Percentiles rank a stretch among this genome's conserved stretches.
phyloP scores from a whole-genome alignment of 2,888 invertebrate species.

The Cantharis rufa region DNA sequence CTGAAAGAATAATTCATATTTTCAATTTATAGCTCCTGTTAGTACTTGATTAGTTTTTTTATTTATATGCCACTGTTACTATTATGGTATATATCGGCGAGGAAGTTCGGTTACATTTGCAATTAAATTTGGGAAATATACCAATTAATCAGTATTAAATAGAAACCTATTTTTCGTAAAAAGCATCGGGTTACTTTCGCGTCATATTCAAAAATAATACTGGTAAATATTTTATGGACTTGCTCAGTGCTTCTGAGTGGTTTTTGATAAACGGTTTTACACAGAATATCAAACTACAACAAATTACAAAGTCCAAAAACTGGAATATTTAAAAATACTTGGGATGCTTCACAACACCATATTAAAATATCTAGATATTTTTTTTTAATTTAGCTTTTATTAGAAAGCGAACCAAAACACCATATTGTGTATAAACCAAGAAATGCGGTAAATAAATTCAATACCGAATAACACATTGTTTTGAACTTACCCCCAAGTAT shows the following conservation, averaged over 20 bases:
- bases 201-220: neutral
- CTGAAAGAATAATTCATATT: neutral
- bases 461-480: neutral
- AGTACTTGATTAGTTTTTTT: neutral
- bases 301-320: neutral
- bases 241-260: neutral
- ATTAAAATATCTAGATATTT: neutral
- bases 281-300: neutral
- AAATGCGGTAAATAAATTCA: neutral
- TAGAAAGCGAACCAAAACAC: neutral
- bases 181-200: neutral
- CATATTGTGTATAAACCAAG: neutral
- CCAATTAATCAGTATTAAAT: neutral
- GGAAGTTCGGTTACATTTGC: neutral
- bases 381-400: neutral
- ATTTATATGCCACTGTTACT: neutral
- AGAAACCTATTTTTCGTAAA: neutral
- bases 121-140: neutral
- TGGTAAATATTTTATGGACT: neutral
- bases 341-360: neutral
- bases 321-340: neutral
- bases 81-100: neutral
- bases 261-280: neutral
- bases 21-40: neutral
- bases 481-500: neutral